These are phyloP conservation scores for Catharus minimus DNA, from an alignment of 2,113 vertebrate genomes.

Conservation along the genomic window DNA sequence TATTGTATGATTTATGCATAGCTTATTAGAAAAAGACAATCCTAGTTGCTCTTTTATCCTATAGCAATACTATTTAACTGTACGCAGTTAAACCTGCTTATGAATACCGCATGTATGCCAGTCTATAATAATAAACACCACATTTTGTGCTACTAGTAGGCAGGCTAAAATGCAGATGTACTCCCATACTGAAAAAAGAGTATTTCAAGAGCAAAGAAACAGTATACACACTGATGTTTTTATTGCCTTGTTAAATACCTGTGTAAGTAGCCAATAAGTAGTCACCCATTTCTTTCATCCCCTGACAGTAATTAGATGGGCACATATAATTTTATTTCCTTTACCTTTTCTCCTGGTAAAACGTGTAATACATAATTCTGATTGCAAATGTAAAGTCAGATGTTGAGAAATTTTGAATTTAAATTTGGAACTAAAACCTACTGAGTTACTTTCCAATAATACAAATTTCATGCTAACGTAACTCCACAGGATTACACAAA, in stretches of 20 bases:
- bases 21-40: conserved; percentile 50
- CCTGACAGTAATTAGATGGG: neutral
- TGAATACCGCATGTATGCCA: neutral
- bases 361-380: neutral
- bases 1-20: neutral
- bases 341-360: neutral
- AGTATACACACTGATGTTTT: neutral
- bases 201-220: neutral
- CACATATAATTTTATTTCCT: neutral
- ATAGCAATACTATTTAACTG: conserved; percentile 21
- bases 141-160: neutral
- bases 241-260: neutral
- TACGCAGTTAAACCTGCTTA: neutral
- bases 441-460: neutral
- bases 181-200: neutral
- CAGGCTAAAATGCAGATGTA: neutral
- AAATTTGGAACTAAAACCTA: neutral
- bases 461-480: neutral
- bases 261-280: neutral
- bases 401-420: neutral
- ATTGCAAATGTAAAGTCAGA: neutral
- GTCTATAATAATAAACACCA: neutral
- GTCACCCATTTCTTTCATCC: neutral
- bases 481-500: neutral
- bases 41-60: neutral